Conservation (phyloP, 1,140 invertebrate species). For the Amyelois transitella region DNA sequence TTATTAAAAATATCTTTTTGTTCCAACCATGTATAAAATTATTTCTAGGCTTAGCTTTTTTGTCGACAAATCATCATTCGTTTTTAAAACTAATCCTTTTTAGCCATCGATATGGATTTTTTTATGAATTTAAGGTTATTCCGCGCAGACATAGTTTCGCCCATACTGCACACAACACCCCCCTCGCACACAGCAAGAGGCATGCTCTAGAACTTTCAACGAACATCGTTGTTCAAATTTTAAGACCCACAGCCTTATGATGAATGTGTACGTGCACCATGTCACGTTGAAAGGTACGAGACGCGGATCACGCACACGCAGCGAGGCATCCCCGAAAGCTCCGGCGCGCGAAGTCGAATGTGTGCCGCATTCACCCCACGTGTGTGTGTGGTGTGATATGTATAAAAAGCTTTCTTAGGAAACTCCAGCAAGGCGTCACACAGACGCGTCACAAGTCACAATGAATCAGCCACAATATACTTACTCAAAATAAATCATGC, state of each 20-base stretch:
- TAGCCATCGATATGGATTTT: no score
- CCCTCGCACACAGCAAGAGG: neutral
- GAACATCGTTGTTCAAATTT: neutral
- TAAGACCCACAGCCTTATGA: neutral
- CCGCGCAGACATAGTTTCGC: neutral
- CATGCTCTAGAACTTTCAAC: neutral
- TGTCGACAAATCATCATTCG: no score
- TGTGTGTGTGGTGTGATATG: no score
- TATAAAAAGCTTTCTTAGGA: constrained; percentile 26
- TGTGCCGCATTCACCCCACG: constrained; percentile 19
- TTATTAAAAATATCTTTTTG: no score
- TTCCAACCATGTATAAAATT: no score
- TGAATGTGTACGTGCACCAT: constrained; percentile 25
- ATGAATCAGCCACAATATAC: constrained; percentile 1
- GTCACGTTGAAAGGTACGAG: constrained; percentile 33
- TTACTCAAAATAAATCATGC: neutral
- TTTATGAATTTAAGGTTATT: neutral
- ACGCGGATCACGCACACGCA: neutral
- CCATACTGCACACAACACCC: neutral
- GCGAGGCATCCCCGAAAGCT: constrained; percentile 34
- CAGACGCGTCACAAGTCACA: constrained; percentile 4
- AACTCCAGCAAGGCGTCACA: neutral
- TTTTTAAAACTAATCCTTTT: no score
- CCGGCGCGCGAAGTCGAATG: constrained; percentile 21
- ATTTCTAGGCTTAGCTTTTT: no score